Conservation (phyloP, 1,140 invertebrate species). For the Drosophila orosa region DNA sequence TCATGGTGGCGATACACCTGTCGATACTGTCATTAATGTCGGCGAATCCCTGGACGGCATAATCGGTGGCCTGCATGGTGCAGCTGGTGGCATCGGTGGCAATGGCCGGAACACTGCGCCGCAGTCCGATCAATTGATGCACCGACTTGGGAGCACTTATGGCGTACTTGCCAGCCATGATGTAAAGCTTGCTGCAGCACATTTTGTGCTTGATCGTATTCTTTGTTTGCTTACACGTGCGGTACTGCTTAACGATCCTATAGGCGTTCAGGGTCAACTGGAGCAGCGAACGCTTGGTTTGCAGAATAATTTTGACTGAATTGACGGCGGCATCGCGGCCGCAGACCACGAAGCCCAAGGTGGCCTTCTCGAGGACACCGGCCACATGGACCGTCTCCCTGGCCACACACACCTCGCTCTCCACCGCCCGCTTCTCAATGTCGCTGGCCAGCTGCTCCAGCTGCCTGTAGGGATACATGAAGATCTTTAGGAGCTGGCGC, state of each 20-base stretch:
- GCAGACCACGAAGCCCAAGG: constrained; percentile 39
- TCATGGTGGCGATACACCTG: constrained; percentile 23
- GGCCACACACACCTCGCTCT: constrained; percentile 44
- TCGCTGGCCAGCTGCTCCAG: constrained; percentile 40
- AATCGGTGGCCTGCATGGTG: constrained; percentile 40
- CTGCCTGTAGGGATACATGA: constrained; percentile 48
- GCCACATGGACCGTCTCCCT: constrained; percentile 28
- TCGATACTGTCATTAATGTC: constrained; percentile 40
- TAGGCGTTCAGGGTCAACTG: constrained; percentile 53
- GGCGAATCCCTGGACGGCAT: constrained; percentile 32
- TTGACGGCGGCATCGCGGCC: constrained; percentile 40
- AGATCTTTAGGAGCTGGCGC: constrained; percentile 53
- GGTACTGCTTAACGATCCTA: neutral
- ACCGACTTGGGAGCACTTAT: constrained; percentile 32
- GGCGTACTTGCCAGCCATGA: neutral
- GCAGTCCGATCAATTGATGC: constrained; percentile 35
- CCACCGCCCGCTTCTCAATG: constrained; percentile 41
- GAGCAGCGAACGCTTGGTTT: constrained; percentile 40
- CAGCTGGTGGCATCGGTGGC: constrained; percentile 50
- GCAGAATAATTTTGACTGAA: constrained; percentile 25
- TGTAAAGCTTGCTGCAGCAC: neutral
- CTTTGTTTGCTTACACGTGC: neutral
- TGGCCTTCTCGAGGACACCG: constrained; percentile 16
- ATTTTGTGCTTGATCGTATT: rapidly evolving
- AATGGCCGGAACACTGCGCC: constrained; percentile 48